phyloP scores from a whole-genome alignment of 2,888 invertebrate genomes.

The Ernsta delagoae region DNA sequence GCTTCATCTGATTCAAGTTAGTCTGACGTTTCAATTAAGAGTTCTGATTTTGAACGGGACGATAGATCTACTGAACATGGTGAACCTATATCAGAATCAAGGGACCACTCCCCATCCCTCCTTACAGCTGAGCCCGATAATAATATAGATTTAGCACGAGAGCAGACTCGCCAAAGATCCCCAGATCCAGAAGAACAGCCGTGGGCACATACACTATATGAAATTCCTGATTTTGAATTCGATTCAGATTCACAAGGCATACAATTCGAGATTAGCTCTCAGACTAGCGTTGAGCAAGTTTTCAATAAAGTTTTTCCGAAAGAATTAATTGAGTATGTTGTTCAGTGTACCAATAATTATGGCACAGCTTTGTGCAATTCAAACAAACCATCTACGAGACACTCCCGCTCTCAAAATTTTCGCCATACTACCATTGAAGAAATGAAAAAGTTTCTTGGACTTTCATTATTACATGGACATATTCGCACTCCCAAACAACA shows the following conservation, averaged over 20 bases:
- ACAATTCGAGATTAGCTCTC: slow-evolving; percentile 26
- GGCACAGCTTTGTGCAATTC: slow-evolving; percentile 35
- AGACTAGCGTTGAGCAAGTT: slow-evolving; percentile 11
- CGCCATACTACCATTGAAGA: slow-evolving; percentile 37
- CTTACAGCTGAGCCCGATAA: slow-evolving; percentile 31
- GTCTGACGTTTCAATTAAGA: slow-evolving; percentile 27
- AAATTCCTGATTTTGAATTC: slow-evolving; percentile 39
- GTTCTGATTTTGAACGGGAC: slow-evolving; percentile 34
- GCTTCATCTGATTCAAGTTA: slow-evolving; percentile 39
- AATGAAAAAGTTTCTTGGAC: slow-evolving; percentile 39
- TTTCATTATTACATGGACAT: slow-evolving; percentile 38
- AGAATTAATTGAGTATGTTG: slow-evolving; percentile 36
- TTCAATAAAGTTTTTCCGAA: slow-evolving; percentile 37
- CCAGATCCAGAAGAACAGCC: slow-evolving; percentile 10
- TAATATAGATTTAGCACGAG: slow-evolving; percentile 34
- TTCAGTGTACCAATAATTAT: slow-evolving; percentile 40
- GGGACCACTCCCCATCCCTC: background rate
- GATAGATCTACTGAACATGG: slow-evolving; percentile 33
- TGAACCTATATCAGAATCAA: slow-evolving; percentile 27
- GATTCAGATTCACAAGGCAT: slow-evolving; percentile 37
- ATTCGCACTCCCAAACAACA: slow-evolving; percentile 34
- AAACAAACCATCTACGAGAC: slow-evolving; percentile 40
- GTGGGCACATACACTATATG: slow-evolving; percentile 32
- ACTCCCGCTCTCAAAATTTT: slow-evolving; percentile 31
- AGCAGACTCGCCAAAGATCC: slow-evolving; percentile 31